These are phyloP conservation scores for Ormyrus labotus DNA, from an alignment of 2,888 invertebrate species.

Conservation along the genomic window DNA sequence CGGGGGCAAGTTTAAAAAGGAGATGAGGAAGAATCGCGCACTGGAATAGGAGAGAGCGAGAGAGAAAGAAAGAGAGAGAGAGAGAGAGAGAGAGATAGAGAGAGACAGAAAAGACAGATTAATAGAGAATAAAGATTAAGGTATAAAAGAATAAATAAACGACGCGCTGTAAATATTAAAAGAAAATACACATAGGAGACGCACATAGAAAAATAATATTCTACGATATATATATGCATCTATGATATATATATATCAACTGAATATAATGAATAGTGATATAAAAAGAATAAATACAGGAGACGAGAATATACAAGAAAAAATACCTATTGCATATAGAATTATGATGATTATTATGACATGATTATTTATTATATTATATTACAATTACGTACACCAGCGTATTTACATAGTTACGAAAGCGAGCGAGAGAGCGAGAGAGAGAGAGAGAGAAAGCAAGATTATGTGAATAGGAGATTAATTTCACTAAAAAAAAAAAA, in stretches of 20 bases:
- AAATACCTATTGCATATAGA: slow-evolving; percentile 54
- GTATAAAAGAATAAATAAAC: slow-evolving; percentile 51
- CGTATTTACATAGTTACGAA: slow-evolving; percentile 71
- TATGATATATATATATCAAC: slow-evolving; percentile 53
- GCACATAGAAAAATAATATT: slow-evolving; percentile 70
- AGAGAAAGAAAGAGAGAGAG: not conserved
- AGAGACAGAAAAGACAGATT: slow-evolving; percentile 60
- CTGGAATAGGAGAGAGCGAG: no score
- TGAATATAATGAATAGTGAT: slow-evolving; percentile 54
- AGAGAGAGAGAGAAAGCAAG: slow-evolving; percentile 44
- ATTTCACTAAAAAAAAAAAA: slow-evolving; percentile 58
- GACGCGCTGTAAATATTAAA: slow-evolving; percentile 71
- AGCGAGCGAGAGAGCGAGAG: slow-evolving; percentile 16
- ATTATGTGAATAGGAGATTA: slow-evolving; percentile 71
- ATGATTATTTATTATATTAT: slow-evolving; percentile 53
- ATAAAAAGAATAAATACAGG: slow-evolving; percentile 24
- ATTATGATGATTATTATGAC: slow-evolving; percentile 46
- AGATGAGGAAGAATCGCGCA: no score
- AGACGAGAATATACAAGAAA: slow-evolving; percentile 40
- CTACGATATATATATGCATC: slow-evolving; percentile 63
- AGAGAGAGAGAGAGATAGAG: slow-evolving; percentile 46
- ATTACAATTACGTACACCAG: slow-evolving; percentile 68
- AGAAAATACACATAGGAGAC: slow-evolving; percentile 56
- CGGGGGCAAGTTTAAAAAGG: no score
- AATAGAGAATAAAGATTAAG: slow-evolving; percentile 44